phyloP scores from a whole-genome alignment of 2,113 vertebrate species.

The Podocnemis expansa region DNA sequence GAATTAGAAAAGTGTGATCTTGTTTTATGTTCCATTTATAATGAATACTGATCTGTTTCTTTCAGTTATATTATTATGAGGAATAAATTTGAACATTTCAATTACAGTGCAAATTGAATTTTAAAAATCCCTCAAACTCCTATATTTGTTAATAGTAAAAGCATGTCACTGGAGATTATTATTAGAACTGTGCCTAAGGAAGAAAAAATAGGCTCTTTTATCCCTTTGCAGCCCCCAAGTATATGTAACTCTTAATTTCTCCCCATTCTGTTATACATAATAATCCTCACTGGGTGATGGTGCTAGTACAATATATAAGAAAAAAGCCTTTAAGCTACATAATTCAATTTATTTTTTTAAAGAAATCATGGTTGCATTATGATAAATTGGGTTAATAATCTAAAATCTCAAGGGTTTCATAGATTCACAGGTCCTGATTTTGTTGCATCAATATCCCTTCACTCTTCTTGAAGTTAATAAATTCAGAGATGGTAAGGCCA shows the following conservation, averaged over 20 bases:
- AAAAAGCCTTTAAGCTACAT: neutral
- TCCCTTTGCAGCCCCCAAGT: neutral
- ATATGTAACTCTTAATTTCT: neutral
- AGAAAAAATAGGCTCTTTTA: accelerated
- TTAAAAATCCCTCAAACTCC: neutral
- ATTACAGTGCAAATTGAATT: neutral
- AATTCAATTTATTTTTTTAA: too few species aligned
- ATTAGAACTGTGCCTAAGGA: neutral
- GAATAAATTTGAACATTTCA: neutral
- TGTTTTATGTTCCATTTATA: neutral
- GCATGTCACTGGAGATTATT: neutral
- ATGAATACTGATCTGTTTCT: neutral
- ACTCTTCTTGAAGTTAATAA: neutral
- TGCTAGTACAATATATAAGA: neutral
- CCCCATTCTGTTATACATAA: neutral
- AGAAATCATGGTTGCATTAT: accelerated
- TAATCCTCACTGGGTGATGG: too few species aligned
- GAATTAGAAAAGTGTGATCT: neutral
- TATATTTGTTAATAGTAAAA: neutral
- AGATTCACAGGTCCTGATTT: neutral
- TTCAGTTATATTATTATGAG: neutral
- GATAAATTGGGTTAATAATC: neutral
- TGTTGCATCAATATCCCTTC: too few species aligned
- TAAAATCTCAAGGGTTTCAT: neutral
- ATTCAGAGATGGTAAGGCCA: neutral